Percentiles rank a stretch among this genome's conserved stretches.
Evolutionary conservation across 1,140 invertebrate species (phyloP).

Genomic region (Drosophila pallidifrons): DNA sequence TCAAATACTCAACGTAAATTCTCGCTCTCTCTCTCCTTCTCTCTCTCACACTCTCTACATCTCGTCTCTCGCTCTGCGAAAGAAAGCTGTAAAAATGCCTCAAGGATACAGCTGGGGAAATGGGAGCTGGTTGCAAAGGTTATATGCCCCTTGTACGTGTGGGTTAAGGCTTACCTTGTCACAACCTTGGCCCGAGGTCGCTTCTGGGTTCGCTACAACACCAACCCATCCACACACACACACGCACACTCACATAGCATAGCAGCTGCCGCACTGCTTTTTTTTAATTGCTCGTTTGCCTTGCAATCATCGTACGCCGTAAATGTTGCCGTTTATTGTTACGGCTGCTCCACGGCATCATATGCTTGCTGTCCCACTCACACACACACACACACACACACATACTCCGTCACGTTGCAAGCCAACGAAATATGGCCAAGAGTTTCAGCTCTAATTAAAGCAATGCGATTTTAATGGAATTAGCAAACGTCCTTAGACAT

Average conservation of each 20-base stretch:
- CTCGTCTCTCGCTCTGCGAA: slow-evolving; percentile 34
- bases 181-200: slow-evolving; percentile 46
- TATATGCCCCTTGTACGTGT: slow-evolving; percentile 55
- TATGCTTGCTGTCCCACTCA: slow-evolving; percentile 11
- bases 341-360: slow-evolving; percentile 15
- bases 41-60: slow-evolving; percentile 4
- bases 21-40: slow-evolving; percentile 7
- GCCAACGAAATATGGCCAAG: slow-evolving; percentile 46
- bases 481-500: neutral
- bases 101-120: slow-evolving; percentile 53
- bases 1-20: slow-evolving; percentile 71
- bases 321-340: slow-evolving; percentile 79
- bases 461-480: slow-evolving; percentile 57
- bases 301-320: slow-evolving; percentile 76
- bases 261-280: slow-evolving; percentile 65
- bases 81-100: slow-evolving; percentile 76
- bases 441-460: slow-evolving; percentile 55
- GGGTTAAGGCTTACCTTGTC: slow-evolving; percentile 43
- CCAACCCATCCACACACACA: neutral
- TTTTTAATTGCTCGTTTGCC: slow-evolving; percentile 83
- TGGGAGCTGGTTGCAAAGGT: slow-evolving; percentile 47
- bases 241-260: neutral
- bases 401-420: slow-evolving; percentile 24
- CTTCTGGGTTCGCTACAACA: slow-evolving; percentile 1
- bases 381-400: neutral